Evolutionary conservation across 2,113 vertebrate genomes (phyloP), one percentile per base, ranked within the genome.

Genomic region (Madoqua kirkii): DNA sequence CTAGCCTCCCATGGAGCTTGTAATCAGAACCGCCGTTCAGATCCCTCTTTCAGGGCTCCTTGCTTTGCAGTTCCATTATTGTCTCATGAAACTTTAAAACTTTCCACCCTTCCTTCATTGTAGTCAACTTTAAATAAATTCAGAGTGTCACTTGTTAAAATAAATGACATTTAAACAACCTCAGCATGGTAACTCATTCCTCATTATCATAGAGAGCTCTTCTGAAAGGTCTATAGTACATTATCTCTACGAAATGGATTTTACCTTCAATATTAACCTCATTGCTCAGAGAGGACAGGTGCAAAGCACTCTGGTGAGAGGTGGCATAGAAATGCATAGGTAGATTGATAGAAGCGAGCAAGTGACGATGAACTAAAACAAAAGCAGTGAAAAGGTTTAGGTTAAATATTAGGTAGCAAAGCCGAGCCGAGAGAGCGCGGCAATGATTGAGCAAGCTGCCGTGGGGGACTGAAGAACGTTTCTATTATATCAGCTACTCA

Each of bases 131-230:
- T 98, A 97, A 98, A 97, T 98, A 98, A 98, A 98, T 98, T 97
- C 96, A 82, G 92, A 96, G 91, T 97, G 98, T 98, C 97, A 97
- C 97, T 98, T 98, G 98, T 98, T 98, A 98, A 98, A 98, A 98
- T 98, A 98, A 98, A 98, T 97, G 97, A 97, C 98, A 97, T 98
- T 98, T 97, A 98, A 98, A 98, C 97, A 98, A 98, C 97, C 98
- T 98, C 95, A 94, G 97, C 96, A 97, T 97, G 97, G 94, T 97
- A 97, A 97, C 98, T 97, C 96, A 96, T 97, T 93, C 93, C 98
- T 98, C 97, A 98, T 98, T 98, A 98, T 95, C 98, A 98, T 96
- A 98, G 95, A 96, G 95, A 87, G 96, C 98, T 98, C 96, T 98
- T 89, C 89, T 97, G 98, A 98, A 98, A 98, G 97, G 98, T 98